Evolutionary conservation across 2,888 invertebrate species (phyloP).

Genomic region (Eupithecia vulgata): DNA sequence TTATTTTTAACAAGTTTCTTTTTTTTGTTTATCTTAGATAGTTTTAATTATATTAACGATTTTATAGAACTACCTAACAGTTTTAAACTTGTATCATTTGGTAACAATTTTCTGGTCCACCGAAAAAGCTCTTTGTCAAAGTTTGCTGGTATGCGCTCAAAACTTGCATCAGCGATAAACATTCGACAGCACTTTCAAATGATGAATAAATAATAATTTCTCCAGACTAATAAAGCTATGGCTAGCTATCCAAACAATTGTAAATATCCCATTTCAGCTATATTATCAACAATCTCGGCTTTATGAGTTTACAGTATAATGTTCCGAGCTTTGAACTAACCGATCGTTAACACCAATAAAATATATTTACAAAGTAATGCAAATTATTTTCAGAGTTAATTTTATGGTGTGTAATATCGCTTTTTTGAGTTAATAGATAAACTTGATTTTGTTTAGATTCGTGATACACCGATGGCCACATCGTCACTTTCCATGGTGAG

Average conservation of each 20-base stretch:
- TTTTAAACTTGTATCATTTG: background rate
- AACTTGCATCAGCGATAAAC: background rate
- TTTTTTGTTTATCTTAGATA: background rate
- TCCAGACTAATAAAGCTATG: conserved; percentile 11
- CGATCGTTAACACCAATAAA: conserved; percentile 57
- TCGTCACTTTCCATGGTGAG: no score
- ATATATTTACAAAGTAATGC: conserved; percentile 54
- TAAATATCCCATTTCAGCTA: conserved; percentile 52
- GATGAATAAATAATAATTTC: background rate
- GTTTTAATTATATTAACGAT: background rate
- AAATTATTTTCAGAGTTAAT: conserved; percentile 45
- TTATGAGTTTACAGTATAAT: conserved; percentile 73
- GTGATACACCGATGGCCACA: background rate
- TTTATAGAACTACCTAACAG: background rate
- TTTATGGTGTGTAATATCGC: conserved; percentile 43
- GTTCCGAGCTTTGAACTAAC: conserved; percentile 54
- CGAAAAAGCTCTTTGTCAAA: background rate
- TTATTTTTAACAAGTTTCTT: background rate
- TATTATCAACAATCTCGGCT: conserved; percentile 52
- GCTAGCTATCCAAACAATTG: conserved; percentile 39
- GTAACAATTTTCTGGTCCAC: background rate
- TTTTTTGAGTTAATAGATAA: conserved; percentile 33
- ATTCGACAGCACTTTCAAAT: background rate
- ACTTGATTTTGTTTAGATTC: conserved; percentile 28
- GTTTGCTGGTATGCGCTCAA: background rate